Conservation (phyloP, 2,797 vertebrate genomes). For the Heliangelus exortis region DNA sequence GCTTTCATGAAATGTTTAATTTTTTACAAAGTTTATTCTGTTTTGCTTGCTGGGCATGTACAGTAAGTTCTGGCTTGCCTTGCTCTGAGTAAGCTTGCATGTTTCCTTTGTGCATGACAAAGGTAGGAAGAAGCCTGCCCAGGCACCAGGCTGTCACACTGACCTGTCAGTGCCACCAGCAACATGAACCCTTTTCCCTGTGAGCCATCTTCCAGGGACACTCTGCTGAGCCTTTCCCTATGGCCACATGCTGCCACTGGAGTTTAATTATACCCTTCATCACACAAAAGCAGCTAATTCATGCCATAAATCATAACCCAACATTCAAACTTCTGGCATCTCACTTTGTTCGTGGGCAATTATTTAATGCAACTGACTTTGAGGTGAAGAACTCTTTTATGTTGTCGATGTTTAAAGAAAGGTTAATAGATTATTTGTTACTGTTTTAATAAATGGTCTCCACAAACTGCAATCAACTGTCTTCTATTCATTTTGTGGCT, state of each 20-base stretch:
- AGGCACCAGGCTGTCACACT: not conserved
- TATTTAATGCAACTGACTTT: slow-evolving; percentile 30
- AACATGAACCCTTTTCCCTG: not conserved
- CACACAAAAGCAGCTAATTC: slow-evolving; percentile 41
- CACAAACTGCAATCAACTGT: not conserved
- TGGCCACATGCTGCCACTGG: not conserved
- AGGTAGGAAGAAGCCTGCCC: slow-evolving; percentile 29
- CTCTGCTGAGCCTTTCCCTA: not conserved
- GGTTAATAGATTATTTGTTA: slow-evolving; percentile 68
- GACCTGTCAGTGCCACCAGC: not conserved
- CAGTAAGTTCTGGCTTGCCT: not conserved
- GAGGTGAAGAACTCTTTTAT: slow-evolving; percentile 44
- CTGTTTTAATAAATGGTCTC: slow-evolving; percentile 36
- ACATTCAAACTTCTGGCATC: slow-evolving; percentile 28
- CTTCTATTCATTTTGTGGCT: slow-evolving; percentile 14
- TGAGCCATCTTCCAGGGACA: not conserved
- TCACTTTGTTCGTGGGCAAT: slow-evolving; percentile 15
- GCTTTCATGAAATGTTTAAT: not conserved
- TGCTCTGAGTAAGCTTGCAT: not conserved
- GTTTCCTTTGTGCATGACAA: not conserved
- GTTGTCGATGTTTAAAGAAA: slow-evolving; percentile 46
- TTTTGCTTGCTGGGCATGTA: not conserved
- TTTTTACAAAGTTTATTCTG: not conserved
- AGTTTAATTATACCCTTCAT: slow-evolving; percentile 42
- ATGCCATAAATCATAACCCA: not conserved